Evolutionary conservation across 2,888 invertebrate genomes (phyloP).

Genomic region (Neoascia interrupta): DNA sequence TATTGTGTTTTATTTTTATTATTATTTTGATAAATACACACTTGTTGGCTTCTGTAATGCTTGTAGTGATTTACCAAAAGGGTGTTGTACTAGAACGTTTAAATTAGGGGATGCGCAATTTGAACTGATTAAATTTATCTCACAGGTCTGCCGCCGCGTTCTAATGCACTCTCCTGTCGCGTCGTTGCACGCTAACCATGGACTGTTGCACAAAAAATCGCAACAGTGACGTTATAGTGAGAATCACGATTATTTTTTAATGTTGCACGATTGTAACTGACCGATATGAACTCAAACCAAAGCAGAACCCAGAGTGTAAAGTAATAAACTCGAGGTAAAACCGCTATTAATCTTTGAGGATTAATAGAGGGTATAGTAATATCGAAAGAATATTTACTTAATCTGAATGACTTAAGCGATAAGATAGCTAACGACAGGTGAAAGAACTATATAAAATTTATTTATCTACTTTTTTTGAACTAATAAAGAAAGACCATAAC

Average conservation of each 20-base stretch:
- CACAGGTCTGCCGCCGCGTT: background rate
- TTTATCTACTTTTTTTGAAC: too few species aligned
- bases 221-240: background rate
- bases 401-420: too few species aligned
- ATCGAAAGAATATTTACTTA: too few species aligned
- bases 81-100: background rate
- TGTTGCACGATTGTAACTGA: too few species aligned
- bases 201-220: slow-evolving; percentile 5
- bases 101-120: slow-evolving; percentile 1
- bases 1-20: slow-evolving; percentile 4
- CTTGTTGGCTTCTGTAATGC: slow-evolving; percentile 20
- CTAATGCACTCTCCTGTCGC: background rate
- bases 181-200: background rate
- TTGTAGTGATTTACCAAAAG: background rate
- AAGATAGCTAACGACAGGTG: too few species aligned
- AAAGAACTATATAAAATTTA: too few species aligned
- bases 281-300: too few species aligned
- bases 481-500: too few species aligned
- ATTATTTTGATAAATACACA: slow-evolving; percentile 22
- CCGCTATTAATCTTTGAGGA: too few species aligned
- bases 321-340: too few species aligned
- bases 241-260: slow-evolving; percentile 7
- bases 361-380: too few species aligned
- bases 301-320: too few species aligned
- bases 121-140: slow-evolving; percentile 9